A percentile compares a stretch with the other conserved stretches of the same genome.
These are phyloP conservation scores for Hepsetus odoe DNA, from an alignment of 2,113 vertebrate species.

Conservation along the genomic window DNA sequence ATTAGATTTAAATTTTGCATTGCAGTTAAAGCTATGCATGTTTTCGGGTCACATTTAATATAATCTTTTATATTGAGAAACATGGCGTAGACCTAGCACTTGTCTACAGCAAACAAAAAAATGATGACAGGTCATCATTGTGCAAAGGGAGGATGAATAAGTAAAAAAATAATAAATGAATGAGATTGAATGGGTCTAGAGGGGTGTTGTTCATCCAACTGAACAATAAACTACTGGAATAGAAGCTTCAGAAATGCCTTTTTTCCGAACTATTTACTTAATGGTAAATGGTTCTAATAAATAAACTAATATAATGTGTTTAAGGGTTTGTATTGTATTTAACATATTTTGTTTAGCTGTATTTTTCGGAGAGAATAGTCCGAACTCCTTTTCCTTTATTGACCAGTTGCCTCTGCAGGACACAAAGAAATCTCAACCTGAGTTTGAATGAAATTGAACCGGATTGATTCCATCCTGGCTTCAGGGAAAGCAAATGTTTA, in stretches of 20 bases:
- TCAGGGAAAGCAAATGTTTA: neutral
- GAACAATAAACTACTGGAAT: neutral
- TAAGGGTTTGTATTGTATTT: too few species aligned
- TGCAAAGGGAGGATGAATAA: too few species aligned
- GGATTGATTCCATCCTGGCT: neutral
- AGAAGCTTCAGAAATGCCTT: too few species aligned
- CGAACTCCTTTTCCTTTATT: neutral
- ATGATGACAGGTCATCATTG: too few species aligned
- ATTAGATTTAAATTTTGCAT: too few species aligned
- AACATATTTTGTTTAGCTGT: too few species aligned
- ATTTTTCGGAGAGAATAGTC: neutral
- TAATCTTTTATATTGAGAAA: too few species aligned
- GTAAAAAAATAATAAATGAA: neutral
- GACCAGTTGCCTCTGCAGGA: neutral
- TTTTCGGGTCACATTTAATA: too few species aligned
- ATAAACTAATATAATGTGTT: neutral
- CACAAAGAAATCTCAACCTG: neutral
- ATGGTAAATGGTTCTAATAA: neutral
- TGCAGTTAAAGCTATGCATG: too few species aligned
- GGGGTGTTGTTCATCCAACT: neutral
- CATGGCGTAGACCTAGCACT: too few species aligned
- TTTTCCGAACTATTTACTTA: neutral
- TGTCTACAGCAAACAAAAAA: too few species aligned
- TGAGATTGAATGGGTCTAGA: neutral
- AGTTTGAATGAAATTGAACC: neutral